A percentile compares a stretch with the other conserved stretches of the same genome.
These are phyloP conservation scores for Cynodonichthys magdalenae DNA, from an alignment of 2,797 vertebrate genomes.

Conservation along the genomic window DNA sequence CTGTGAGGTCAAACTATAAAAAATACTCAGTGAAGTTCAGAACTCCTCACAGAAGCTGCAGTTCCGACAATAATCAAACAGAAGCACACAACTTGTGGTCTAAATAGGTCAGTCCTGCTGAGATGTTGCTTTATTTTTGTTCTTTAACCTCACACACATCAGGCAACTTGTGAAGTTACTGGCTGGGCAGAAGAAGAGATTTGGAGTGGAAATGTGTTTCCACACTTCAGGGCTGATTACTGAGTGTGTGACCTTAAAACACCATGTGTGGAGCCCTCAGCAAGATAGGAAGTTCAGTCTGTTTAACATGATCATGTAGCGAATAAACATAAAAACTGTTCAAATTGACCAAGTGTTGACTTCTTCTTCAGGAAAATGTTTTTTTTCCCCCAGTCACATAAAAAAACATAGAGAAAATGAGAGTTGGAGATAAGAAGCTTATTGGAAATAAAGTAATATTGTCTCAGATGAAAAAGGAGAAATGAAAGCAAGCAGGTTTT, in stretches of 20 bases:
- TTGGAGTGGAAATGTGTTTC: slow-evolving; percentile 47
- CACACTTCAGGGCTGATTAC: slow-evolving; percentile 50
- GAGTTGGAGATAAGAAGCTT: slow-evolving; percentile 72
- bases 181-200: slow-evolving; percentile 33
- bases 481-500: slow-evolving; percentile 22
- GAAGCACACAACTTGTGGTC: slow-evolving; percentile 53
- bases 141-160: slow-evolving; percentile 37
- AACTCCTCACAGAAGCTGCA: slow-evolving; percentile 42
- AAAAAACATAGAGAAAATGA: slow-evolving; percentile 39
- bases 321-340: slow-evolving; percentile 10
- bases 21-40: slow-evolving; percentile 49
- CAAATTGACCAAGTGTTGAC: slow-evolving; percentile 30
- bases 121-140: slow-evolving; percentile 57
- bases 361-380: slow-evolving; percentile 1
- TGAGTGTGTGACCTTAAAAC: slow-evolving; percentile 40
- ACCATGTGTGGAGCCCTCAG: slow-evolving; percentile 18
- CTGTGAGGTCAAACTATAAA: slow-evolving; percentile 53
- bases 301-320: slow-evolving; percentile 5
- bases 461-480: slow-evolving; percentile 24
- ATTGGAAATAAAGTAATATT: slow-evolving; percentile 49
- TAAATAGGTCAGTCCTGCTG: slow-evolving; percentile 73
- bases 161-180: slow-evolving; percentile 34
- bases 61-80: slow-evolving; percentile 59
- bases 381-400: slow-evolving; percentile 24
- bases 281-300: slow-evolving; percentile 8